Base-by-base conservation (phyloP, 2,888 invertebrate species). In the Drosophila picticornis region DNA sequence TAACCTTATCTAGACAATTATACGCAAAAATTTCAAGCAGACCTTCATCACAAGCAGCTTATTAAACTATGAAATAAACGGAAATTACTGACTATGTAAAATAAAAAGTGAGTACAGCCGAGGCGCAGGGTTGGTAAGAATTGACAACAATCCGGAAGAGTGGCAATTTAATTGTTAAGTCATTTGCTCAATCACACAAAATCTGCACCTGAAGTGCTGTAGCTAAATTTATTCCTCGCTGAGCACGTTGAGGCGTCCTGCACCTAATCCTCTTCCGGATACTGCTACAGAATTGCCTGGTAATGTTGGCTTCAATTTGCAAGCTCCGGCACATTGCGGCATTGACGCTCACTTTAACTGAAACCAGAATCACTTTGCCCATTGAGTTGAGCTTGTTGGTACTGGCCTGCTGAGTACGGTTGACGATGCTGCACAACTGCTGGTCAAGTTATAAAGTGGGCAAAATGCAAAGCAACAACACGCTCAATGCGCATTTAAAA, bases 401-500 rank as follows among this genome's bases (percentile, higher is more conserved):
- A 25, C 43, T 57, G 40, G 57, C 34, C 50, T 25, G 31, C 25
- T 38, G 36, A 55, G 55, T 56, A 29, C 38, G 27, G 55, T 27
- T 53, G 29, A 29, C 56, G 38, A 48, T 34, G 13, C 36, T 48
- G 27, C 25, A 22, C 25, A 48, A 34, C 40, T 34, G 36, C n/a
- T 72, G 55, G 60, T 43, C 61, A 61, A 31, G 60, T 51, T 55
- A 53, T 38, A 63, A 73, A 56, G 68, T 62, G 67, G 34, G n/a
- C 13, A 53, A 69, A 64, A 55, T 74, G 43, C 63, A 57, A 46
- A 66, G 82, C 70, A 36, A 55, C 75, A 78, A 58, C 73, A 80
- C 61, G 83, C 83, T 73, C 65, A 73, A 69, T 85, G 85, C 77
- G 69, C 83, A 80, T 81, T 80, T 80, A 58, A 81, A 85, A 80